Evolutionary conservation across 53 echinoderm and acorn worm species (phyloP), one percentile per base, ranked within the genome.

Genomic region (Patiria pectinifera): DNA sequence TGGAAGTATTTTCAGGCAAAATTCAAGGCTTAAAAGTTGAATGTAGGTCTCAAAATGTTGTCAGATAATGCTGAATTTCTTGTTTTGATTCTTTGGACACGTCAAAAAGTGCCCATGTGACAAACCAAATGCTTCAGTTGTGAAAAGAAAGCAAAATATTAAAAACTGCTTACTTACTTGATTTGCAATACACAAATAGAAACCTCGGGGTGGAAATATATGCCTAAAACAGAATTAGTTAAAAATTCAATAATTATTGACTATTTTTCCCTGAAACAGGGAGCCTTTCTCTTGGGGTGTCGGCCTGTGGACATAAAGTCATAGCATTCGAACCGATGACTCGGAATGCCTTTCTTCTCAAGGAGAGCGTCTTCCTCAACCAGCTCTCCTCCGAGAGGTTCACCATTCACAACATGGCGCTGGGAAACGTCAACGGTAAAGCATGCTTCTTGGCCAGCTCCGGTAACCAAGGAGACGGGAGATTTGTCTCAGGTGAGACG

Each of bases 331-430:
- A 96, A 76, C 94, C 96, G 14, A 91, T 93, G 75, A 76, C 62
- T 8, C 92, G 80, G 3, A 94, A 94, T 62, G 91, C 94, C 71
- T 91, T 76, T 16, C 83, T 94, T 16, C 93, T 96, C 2, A 87
- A 94, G 62, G 96, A 96, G 78, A 96, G 96, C 13, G 91, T 91
- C 26, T 85, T 94, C 66, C 74, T 96, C 3, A 96, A 96, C 84
- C 94, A 91, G 46, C 49, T 88, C 3, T 45, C 86, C 45, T 22
- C 86, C 0, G 91, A 92, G 44, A 85, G 78, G 45, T 71, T 96
- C 59, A 46, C 85, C 18, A 75, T 91, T 3, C 93, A 96, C 79
- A 93, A 96, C 69, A 94, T 82, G 85, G 96, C 94, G 25, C 76
- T 94, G 14, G 96, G 96, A 0, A 94, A 96, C 43, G 35, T 22